A percentile compares a stretch with the other conserved stretches of the same genome.
Conservation (phyloP, 2,113 vertebrate species). For the Cyprinodon brontotheroides region DNA sequence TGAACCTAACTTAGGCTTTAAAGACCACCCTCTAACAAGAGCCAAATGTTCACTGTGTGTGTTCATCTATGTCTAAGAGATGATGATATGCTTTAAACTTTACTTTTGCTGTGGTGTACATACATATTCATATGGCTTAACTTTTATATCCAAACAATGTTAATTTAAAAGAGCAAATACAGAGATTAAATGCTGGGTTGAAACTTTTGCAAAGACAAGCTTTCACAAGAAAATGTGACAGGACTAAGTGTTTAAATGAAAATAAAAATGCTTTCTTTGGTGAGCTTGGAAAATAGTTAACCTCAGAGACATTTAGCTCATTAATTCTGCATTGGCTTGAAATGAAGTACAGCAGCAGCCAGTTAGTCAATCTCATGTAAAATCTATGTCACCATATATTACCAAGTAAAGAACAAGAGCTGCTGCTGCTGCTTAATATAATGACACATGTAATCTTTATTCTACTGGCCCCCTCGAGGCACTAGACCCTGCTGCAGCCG, state of each 20-base stretch:
- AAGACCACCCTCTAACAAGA: conserved; percentile 60
- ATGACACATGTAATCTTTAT: conserved; percentile 76
- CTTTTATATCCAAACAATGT: conserved; percentile 56
- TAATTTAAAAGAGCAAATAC: neutral
- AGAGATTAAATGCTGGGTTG: conserved; percentile 17
- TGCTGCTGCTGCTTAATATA: conserved; percentile 62
- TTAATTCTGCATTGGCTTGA: conserved; percentile 71
- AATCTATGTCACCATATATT: conserved; percentile 72
- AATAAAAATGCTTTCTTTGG: conserved; percentile 6
- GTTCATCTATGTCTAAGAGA: conserved; percentile 15
- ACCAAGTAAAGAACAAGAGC: conserved; percentile 59
- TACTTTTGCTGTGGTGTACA: conserved; percentile 1
- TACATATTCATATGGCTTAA: conserved; percentile 29
- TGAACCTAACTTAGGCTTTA: conserved; percentile 72
- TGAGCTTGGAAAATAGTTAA: conserved; percentile 67
- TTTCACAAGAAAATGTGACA: conserved; percentile 11
- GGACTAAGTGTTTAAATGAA: conserved; percentile 25
- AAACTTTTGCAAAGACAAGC: conserved; percentile 8
- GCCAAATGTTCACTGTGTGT: conserved; percentile 36
- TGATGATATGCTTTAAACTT: conserved; percentile 5
- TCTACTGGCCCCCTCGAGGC: conserved; percentile 55
- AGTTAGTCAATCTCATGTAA: conserved; percentile 70
- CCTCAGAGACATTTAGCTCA: conserved; percentile 72
- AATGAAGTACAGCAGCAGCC: conserved; percentile 67
- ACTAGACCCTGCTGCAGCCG: conserved; percentile 37